Evolutionary conservation across 2,113 vertebrate species (phyloP).

Genomic region (Xiphias gladius): DNA sequence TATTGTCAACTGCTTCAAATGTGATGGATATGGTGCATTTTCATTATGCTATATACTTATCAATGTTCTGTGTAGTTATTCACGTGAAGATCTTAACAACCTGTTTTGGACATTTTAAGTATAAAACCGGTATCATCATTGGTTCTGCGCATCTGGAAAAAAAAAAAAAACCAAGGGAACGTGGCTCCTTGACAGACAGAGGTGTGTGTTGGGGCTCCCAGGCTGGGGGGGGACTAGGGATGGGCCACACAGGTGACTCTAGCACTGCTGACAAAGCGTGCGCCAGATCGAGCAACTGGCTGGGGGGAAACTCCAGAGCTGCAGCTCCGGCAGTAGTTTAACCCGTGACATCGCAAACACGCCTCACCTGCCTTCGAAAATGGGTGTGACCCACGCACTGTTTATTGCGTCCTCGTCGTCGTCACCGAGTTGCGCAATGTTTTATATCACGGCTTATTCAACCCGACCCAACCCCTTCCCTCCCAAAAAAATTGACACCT

Average conservation of each 20-base stretch:
- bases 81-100: not conserved
- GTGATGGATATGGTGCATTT: not conserved
- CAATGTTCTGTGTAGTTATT: not conserved
- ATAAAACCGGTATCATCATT: not conserved
- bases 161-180: not conserved
- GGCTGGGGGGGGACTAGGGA: not conserved
- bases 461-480: not conserved
- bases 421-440: not conserved
- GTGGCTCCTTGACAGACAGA: not conserved
- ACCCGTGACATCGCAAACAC: not conserved
- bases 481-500: not conserved
- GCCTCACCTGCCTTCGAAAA: conserved; percentile 15
- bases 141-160: rapidly evolving
- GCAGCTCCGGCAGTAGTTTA: not conserved
- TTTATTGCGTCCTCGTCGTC: not conserved
- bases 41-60: not conserved
- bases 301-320: not conserved
- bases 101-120: not conserved
- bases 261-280: too few relatives aligned
- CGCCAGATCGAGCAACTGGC: too few relatives aligned
- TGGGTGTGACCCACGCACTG: conserved; percentile 18
- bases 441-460: not conserved
- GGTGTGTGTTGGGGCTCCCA: not conserved
- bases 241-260: not conserved
- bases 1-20: not conserved